These are phyloP conservation scores for Ornithoptera priamus DNA, from an alignment of 2,888 invertebrate genomes.

Conservation along the genomic window DNA sequence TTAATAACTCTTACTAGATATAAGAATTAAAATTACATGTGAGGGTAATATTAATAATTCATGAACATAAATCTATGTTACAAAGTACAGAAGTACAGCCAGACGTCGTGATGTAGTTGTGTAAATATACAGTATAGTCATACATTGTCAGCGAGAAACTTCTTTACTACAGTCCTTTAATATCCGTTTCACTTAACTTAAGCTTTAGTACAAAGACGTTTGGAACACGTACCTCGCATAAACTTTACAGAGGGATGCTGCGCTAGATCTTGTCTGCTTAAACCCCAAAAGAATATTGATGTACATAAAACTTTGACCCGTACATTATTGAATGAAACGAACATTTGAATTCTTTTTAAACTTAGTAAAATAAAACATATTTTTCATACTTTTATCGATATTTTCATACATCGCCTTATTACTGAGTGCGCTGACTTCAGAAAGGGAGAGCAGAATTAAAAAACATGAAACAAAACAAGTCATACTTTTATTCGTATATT, in stretches of 20 bases:
- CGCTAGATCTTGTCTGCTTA: neutral
- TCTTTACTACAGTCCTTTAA: constrained; percentile 1
- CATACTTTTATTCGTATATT: too few relatives aligned
- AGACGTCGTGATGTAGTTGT: neutral
- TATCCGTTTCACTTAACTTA: neutral
- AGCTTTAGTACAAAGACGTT: constrained; percentile 6
- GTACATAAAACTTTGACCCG: neutral
- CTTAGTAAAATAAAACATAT: neutral
- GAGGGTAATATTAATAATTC: too few relatives aligned
- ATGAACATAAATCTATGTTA: too few relatives aligned
- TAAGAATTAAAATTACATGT: too few relatives aligned
- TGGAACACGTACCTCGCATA: constrained; percentile 5
- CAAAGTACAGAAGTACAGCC: neutral
- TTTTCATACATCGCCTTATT: too few relatives aligned
- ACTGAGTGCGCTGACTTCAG: too few relatives aligned
- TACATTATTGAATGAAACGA: neutral
- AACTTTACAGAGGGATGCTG: constrained; percentile 1
- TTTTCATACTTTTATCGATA: too few relatives aligned
- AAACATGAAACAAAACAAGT: too few relatives aligned
- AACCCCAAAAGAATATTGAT: constrained; percentile 4
- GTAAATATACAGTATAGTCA: neutral
- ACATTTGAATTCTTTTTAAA: neutral
- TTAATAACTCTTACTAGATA: too few relatives aligned
- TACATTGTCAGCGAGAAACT: neutral
- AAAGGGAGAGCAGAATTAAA: too few relatives aligned